phyloP scores from a whole-genome alignment of 2,113 vertebrate species.

The Mobula hypostoma region DNA sequence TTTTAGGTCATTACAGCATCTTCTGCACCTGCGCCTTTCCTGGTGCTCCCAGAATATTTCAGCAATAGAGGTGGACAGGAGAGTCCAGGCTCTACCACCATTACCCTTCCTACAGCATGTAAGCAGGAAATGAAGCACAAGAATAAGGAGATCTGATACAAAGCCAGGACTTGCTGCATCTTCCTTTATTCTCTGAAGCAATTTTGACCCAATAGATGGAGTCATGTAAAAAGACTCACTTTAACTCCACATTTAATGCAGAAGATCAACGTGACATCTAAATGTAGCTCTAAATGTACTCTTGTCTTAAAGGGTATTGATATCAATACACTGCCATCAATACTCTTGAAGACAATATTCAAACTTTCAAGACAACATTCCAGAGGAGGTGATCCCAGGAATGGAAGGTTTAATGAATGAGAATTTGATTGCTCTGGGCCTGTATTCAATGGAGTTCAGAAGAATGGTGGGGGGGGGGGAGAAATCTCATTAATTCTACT shows the following conservation, averaged over 20 bases:
- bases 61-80: too few species aligned
- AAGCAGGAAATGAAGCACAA: too few species aligned
- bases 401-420: too few species aligned
- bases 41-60: background rate
- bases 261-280: background rate
- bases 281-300: too few species aligned
- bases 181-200: background rate
- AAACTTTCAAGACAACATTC: background rate
- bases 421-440: too few species aligned
- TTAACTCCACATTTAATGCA: background rate
- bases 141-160: background rate
- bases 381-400: too few species aligned
- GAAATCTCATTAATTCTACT: too few species aligned
- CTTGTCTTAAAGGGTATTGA: background rate
- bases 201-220: background rate
- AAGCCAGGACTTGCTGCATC: background rate
- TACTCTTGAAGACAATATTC: background rate
- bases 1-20: background rate
- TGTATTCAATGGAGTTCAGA: too few species aligned
- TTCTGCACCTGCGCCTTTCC: background rate
- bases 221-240: background rate
- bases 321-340: background rate
- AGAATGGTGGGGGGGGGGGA: too few species aligned
- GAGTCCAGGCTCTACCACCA: background rate
- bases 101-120: background rate